phyloP scores from a whole-genome alignment of 2,888 invertebrate species.

The Coleophora deauratella region DNA sequence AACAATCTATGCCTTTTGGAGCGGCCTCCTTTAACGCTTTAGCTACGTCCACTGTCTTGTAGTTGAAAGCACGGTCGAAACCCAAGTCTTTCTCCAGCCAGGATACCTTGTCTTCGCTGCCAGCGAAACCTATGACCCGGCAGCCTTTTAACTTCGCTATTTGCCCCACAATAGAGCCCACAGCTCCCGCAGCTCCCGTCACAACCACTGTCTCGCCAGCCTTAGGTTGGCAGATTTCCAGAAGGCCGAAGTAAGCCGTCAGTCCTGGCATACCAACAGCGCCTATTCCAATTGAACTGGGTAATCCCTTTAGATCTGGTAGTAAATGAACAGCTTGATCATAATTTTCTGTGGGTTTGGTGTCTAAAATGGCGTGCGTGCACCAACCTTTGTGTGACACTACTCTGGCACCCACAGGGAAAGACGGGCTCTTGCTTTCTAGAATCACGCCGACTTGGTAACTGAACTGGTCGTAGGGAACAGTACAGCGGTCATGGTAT shows the following conservation, averaged over 20 bases:
- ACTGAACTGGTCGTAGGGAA: slow-evolving; percentile 26
- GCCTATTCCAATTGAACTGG: slow-evolving; percentile 74
- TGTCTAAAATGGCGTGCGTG: slow-evolving; percentile 50
- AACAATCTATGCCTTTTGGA: slow-evolving; percentile 82
- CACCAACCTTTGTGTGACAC: slow-evolving; percentile 80
- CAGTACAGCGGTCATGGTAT: slow-evolving; percentile 16
- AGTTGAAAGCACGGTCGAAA: slow-evolving; percentile 82
- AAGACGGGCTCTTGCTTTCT: slow-evolving; percentile 74
- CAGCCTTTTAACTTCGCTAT: slow-evolving; percentile 69
- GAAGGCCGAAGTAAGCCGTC: slow-evolving; percentile 77
- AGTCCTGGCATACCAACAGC: slow-evolving; percentile 80
- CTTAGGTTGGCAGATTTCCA: slow-evolving; percentile 76
- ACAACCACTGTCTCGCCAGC: slow-evolving; percentile 77
- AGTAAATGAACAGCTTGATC: slow-evolving; percentile 34
- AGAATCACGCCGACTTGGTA: slow-evolving; percentile 53
- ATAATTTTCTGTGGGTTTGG: slow-evolving; percentile 25
- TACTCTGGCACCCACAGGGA: slow-evolving; percentile 75
- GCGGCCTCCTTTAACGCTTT: slow-evolving; percentile 75
- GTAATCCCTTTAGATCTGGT: slow-evolving; percentile 64
- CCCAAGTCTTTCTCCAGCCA: slow-evolving; percentile 78
- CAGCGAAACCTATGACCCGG: slow-evolving; percentile 79
- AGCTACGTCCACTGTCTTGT: slow-evolving; percentile 76
- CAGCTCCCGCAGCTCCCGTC: slow-evolving; percentile 78
- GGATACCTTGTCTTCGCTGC: slow-evolving; percentile 79
- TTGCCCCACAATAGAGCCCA: slow-evolving; percentile 79